A percentile compares a stretch with the other conserved stretches of the same genome.
Evolutionary conservation across 2,888 invertebrate species (phyloP).

Genomic region (Oxytorus armatus): DNA sequence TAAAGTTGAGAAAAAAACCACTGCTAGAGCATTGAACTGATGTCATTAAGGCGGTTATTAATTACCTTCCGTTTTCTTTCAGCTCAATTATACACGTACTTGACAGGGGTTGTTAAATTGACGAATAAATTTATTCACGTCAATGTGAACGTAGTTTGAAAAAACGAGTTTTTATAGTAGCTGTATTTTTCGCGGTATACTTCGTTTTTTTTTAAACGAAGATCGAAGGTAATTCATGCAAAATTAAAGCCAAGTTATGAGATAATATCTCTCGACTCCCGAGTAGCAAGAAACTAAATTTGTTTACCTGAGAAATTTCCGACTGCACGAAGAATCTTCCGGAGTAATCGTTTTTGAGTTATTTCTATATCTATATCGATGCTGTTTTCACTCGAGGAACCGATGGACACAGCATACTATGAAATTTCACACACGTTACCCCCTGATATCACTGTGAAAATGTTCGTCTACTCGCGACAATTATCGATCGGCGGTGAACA

Average conservation of each 20-base stretch:
- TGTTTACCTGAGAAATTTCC: conserved; percentile 45
- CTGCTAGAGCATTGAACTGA: conserved; percentile 17
- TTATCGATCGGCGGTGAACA: background rate
- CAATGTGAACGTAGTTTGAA: background rate
- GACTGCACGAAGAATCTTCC: conserved; percentile 20
- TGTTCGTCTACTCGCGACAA: conserved; percentile 17
- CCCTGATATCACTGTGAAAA: conserved; percentile 20
- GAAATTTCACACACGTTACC: conserved; percentile 19
- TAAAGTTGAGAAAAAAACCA: conserved; percentile 40
- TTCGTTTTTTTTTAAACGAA: background rate
- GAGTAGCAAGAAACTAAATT: conserved; percentile 1
- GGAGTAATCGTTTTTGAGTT: conserved; percentile 23
- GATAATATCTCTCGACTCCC: too few relatives aligned
- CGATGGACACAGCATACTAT: conserved; percentile 13
- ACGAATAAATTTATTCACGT: conserved; percentile 17
- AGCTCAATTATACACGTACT: conserved; percentile 3
- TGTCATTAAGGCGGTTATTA: conserved; percentile 33
- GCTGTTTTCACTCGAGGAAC: conserved; percentile 13
- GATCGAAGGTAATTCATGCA: too few relatives aligned
- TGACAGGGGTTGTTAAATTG: conserved; percentile 4
- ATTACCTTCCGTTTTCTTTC: conserved; percentile 10
- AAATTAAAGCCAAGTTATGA: too few relatives aligned
- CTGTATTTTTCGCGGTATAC: background rate
- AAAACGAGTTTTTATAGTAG: conserved; percentile 6
- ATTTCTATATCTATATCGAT: conserved; percentile 15